phyloP scores from a whole-genome alignment of 2,888 invertebrate species.

The Platerodrilus igneus region DNA sequence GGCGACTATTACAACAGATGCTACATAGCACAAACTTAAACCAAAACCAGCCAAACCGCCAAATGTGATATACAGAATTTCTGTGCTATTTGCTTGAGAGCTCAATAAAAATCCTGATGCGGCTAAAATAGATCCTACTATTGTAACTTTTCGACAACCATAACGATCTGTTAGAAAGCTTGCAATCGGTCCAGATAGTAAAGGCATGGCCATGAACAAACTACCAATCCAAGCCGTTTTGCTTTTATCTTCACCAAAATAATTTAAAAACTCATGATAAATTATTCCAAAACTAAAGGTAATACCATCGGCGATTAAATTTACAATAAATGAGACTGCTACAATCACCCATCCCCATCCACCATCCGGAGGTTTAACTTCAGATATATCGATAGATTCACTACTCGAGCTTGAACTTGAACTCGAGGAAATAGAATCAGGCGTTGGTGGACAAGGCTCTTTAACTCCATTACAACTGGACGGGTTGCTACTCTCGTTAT shows the following conservation, averaged over 20 bases:
- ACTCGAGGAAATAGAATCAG: slow-evolving; percentile 43
- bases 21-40: slow-evolving; percentile 79
- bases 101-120: slow-evolving; percentile 73
- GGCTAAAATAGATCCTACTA: slow-evolving; percentile 72
- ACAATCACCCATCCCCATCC: slow-evolving; percentile 95
- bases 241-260: slow-evolving; percentile 79
- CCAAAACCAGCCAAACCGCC: slow-evolving; percentile 82
- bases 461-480: slow-evolving; percentile 28
- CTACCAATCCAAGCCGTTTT: slow-evolving; percentile 89
- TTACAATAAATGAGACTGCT: slow-evolving; percentile 81
- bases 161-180: slow-evolving; percentile 78
- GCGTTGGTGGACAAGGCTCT: slow-evolving; percentile 29
- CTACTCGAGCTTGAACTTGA: slow-evolving; percentile 56
- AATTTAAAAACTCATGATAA: slow-evolving; percentile 77
- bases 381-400: slow-evolving; percentile 60
- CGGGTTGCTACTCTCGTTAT: slow-evolving; percentile 39
- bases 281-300: slow-evolving; percentile 91
- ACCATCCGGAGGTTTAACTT: slow-evolving; percentile 76
- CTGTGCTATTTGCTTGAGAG: slow-evolving; percentile 70
- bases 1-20: slow-evolving; percentile 86
- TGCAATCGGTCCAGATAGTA: slow-evolving; percentile 80
- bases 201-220: slow-evolving; percentile 86
- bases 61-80: slow-evolving; percentile 74
- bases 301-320: slow-evolving; percentile 87
- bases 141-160: slow-evolving; percentile 75